Conservation (phyloP, 2,113 vertebrate genomes). For the Tragelaphus scriptus region DNA sequence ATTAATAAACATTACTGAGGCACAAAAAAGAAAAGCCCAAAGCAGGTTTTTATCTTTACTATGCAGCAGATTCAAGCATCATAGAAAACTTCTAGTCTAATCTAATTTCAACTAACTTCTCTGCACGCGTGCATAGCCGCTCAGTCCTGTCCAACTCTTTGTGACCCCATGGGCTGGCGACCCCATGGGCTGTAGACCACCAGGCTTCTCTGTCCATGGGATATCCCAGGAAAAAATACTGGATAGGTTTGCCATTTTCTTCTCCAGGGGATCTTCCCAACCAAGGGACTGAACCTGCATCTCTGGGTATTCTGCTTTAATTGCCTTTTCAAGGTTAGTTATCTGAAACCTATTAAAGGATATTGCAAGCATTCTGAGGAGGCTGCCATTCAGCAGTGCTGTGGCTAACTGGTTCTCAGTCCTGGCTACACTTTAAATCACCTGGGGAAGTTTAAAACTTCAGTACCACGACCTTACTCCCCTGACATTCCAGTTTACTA, state of each 20-base stretch:
- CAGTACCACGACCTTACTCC: not conserved
- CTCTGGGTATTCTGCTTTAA: constrained; percentile 4
- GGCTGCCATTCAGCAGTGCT: not conserved
- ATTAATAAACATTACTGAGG: not conserved
- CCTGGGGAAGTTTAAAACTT: not conserved
- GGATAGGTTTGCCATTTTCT: not conserved
- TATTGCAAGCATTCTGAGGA: not conserved
- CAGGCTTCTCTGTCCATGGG: not conserved
- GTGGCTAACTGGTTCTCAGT: not conserved
- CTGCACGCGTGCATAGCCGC: not conserved
- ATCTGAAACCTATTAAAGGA: not conserved
- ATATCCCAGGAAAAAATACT: not conserved
- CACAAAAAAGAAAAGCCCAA: not conserved
- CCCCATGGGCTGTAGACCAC: not conserved
- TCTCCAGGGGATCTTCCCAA: not conserved
- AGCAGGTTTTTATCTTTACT: constrained; percentile 2
- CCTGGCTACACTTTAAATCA: not conserved
- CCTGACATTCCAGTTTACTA: not conserved
- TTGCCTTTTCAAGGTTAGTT: not conserved
- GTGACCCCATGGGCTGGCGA: not conserved
- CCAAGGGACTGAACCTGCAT: not conserved
- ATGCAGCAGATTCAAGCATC: not conserved
- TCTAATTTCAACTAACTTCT: not conserved
- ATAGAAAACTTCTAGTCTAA: constrained; percentile 5
- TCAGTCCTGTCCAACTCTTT: not conserved